phyloP scores from a whole-genome alignment of 64 coral and sea anemone species.

The Stichodactyla helianthus region DNA sequence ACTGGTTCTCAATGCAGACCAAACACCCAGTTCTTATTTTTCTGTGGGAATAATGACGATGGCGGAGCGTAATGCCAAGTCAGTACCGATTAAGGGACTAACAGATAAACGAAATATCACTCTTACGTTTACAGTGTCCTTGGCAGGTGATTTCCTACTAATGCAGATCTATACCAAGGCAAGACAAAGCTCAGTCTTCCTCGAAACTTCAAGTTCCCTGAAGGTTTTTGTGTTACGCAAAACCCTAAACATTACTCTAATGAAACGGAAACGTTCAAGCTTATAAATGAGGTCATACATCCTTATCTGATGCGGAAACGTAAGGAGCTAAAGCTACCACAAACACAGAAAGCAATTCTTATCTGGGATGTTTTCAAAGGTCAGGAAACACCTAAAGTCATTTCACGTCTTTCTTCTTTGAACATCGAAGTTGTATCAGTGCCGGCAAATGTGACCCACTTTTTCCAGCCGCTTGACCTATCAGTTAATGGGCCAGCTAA shows the following conservation, averaged over 20 bases:
- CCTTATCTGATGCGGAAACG: conserved; percentile 19
- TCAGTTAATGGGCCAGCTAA: conserved; percentile 53
- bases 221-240: conserved; percentile 27
- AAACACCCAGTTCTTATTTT: conserved; percentile 30
- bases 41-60: conserved; percentile 39
- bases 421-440: conserved; percentile 38
- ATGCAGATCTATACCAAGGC: conserved; percentile 47
- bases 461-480: conserved; percentile 45
- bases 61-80: conserved; percentile 1
- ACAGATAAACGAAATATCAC: conserved; percentile 42
- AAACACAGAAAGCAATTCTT: conserved; percentile 44
- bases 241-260: conserved; percentile 45
- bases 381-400: conserved; percentile 39
- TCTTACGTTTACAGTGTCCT: conserved; percentile 24
- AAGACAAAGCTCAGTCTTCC: conserved; percentile 37
- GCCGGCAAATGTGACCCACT: not conserved
- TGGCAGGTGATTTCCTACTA: conserved; percentile 28
- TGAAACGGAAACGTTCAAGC: conserved; percentile 44
- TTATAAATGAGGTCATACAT: conserved; percentile 40
- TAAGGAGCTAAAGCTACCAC: conserved; percentile 37
- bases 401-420: conserved; percentile 47
- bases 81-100: conserved; percentile 29
- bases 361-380: conserved; percentile 56
- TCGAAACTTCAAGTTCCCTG: conserved; percentile 12
- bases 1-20: conserved; percentile 29